A percentile compares a stretch with the other conserved stretches of the same genome.
Evolutionary conservation across 2,113 vertebrate species (phyloP).

Genomic region (Macrotus californicus): DNA sequence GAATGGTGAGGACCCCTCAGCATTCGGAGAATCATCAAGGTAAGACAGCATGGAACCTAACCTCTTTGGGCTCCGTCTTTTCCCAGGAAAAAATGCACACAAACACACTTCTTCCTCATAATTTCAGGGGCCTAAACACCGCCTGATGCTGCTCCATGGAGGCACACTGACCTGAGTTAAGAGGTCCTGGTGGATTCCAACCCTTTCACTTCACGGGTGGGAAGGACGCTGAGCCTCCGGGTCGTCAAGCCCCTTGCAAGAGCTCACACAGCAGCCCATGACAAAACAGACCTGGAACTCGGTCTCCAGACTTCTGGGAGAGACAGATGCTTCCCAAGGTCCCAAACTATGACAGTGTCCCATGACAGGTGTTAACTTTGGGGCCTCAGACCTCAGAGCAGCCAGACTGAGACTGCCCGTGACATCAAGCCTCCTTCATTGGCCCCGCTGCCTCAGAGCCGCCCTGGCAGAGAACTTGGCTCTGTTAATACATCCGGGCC

Average conservation of each 20-base stretch:
- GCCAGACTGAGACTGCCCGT: background rate
- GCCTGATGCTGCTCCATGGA: too few relatives aligned
- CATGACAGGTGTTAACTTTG: fast-evolving
- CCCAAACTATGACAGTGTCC: fast-evolving
- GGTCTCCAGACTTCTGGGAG: background rate
- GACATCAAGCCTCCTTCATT: background rate
- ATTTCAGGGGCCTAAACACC: background rate
- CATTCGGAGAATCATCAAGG: background rate
- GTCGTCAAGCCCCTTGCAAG: background rate
- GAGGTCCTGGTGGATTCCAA: background rate
- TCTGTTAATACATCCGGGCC: fast-evolving
- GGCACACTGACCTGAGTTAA: background rate
- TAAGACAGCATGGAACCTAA: background rate
- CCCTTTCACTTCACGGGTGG: background rate
- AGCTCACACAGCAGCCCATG: background rate
- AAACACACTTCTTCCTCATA: background rate
- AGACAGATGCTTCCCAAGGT: background rate
- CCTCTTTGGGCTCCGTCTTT: background rate
- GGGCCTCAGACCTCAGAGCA: background rate
- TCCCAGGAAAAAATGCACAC: background rate
- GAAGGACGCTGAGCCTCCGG: background rate
- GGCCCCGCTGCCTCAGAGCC: background rate
- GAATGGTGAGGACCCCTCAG: background rate
- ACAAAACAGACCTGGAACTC: background rate
- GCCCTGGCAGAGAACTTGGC: background rate